phyloP scores from a whole-genome alignment of 2,888 invertebrate genomes.

The Chouioia cunea region DNA sequence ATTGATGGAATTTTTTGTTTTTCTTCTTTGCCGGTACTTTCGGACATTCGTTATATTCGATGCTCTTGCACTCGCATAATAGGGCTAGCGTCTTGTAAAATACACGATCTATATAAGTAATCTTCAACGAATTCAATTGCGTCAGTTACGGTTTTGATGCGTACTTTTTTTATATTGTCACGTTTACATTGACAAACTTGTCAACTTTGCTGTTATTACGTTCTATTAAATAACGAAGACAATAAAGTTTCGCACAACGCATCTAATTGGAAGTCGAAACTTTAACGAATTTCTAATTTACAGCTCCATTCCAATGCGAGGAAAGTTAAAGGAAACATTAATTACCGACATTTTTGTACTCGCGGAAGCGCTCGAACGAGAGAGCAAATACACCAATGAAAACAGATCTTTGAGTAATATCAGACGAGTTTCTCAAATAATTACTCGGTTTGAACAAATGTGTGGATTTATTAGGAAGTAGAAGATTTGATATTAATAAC shows the following conservation, averaged over 20 bases:
- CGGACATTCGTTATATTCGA: too few relatives aligned
- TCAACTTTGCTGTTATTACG: too few relatives aligned
- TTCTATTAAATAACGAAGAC: too few relatives aligned
- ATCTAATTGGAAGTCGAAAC: background rate
- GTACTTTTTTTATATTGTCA: too few relatives aligned
- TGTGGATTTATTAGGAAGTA: background rate
- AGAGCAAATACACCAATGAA: background rate
- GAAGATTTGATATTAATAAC: too few relatives aligned
- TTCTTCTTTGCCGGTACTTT: too few relatives aligned
- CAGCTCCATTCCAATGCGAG: background rate
- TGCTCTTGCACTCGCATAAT: too few relatives aligned
- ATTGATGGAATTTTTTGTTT: constrained; percentile 18
- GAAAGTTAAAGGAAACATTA: constrained; percentile 30
- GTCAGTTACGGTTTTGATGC: too few relatives aligned
- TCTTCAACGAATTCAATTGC: background rate
- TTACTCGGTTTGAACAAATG: constrained; percentile 1
- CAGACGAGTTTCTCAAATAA: background rate
- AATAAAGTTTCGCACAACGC: too few relatives aligned
- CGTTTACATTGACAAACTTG: too few relatives aligned
- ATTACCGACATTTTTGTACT: constrained; percentile 23
- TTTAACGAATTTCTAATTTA: constrained; percentile 12
- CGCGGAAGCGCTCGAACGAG: background rate
- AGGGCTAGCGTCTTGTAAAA: background rate
- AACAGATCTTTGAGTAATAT: constrained; percentile 14
- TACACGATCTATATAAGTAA: constrained; percentile 1